Evolutionary conservation across 1,140 invertebrate genomes (phyloP).

Genomic region (Zaprionus capensis): DNA sequence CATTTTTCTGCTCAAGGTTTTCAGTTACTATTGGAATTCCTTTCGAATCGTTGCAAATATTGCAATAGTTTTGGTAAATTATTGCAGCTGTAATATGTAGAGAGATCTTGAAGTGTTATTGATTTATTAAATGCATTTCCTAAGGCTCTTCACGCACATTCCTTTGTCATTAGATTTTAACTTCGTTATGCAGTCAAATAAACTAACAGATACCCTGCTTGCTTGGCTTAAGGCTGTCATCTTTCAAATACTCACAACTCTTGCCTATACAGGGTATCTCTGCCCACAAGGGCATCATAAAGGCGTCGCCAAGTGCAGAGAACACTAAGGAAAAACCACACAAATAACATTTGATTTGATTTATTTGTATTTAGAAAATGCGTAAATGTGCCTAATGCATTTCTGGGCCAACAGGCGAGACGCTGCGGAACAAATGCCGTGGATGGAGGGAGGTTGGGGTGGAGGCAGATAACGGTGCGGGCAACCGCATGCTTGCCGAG

Average conservation of each 20-base stretch:
- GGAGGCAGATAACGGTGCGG: neutral
- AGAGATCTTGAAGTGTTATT: neutral
- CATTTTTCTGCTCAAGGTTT: neutral
- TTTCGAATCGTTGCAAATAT: neutral
- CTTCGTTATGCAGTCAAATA: too few relatives aligned
- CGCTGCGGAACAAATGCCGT: neutral
- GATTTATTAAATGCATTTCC: constrained; percentile 1
- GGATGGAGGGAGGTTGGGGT: too few relatives aligned
- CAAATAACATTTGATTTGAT: constrained; percentile 66
- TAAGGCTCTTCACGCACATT: neutral
- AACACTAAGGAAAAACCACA: constrained; percentile 24
- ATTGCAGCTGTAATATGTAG: neutral
- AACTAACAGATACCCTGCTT: neutral
- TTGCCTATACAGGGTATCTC: neutral
- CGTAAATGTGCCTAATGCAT: constrained; percentile 70
- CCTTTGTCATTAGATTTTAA: neutral
- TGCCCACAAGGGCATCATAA: neutral
- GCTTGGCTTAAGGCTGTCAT: neutral
- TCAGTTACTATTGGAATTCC: neutral
- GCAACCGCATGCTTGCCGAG: constrained; percentile 51
- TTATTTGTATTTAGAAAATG: constrained; percentile 63
- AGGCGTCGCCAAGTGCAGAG: constrained; percentile 37
- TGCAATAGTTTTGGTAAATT: neutral
- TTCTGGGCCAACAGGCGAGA: constrained; percentile 21
- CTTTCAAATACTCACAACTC: too few relatives aligned